Percentiles rank a stretch among this genome's conserved stretches.
phyloP scores from a whole-genome alignment of 2,113 vertebrate species.

The Calypte anna region DNA sequence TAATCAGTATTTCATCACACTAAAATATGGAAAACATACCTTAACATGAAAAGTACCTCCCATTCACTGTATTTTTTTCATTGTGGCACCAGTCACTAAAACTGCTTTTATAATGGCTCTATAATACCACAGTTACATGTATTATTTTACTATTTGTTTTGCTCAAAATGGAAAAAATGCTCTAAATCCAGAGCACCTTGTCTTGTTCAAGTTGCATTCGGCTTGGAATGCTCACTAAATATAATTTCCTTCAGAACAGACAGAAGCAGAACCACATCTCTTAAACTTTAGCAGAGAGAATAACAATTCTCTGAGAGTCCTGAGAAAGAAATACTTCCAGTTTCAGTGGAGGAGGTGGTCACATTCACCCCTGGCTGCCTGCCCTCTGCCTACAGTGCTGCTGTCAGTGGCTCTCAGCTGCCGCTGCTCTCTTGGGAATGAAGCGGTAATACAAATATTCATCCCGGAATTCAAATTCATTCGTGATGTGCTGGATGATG shows the following conservation, averaged over 20 bases:
- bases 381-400: neutral
- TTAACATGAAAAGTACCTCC: neutral
- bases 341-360: neutral
- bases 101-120: neutral
- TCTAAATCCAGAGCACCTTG: neutral
- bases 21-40: neutral
- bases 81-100: neutral
- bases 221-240: neutral
- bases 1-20: neutral
- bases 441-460: slow-evolving; percentile 87
- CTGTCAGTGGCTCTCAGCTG: slow-evolving; percentile 10
- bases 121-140: neutral
- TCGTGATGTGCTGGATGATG: slow-evolving; percentile 86
- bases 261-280: neutral
- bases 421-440: slow-evolving; percentile 54
- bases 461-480: slow-evolving; percentile 87
- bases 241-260: neutral
- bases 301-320: neutral
- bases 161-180: slow-evolving; percentile 8
- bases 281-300: neutral
- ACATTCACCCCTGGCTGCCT: neutral
- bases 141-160: neutral
- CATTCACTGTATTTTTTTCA: neutral
- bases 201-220: neutral
- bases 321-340: neutral